A percentile compares a stretch with the other conserved stretches of the same genome.
Conservation (phyloP, 2,888 invertebrate species). For the Pristionchus fissidentatus region DNA sequence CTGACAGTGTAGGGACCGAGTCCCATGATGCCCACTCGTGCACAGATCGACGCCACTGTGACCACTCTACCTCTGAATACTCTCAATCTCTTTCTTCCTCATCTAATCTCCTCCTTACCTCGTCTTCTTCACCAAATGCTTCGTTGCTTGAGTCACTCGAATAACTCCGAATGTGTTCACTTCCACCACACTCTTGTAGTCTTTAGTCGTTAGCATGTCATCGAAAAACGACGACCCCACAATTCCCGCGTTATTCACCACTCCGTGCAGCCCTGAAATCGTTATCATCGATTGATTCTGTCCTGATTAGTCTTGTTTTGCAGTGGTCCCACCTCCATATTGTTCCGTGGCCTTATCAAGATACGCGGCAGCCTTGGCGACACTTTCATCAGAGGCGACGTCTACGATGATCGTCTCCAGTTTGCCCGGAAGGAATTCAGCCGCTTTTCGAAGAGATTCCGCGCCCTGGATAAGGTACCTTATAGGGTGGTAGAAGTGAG, state of each 20-base stretch:
- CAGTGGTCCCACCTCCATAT: conserved; percentile 56
- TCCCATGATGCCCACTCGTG: conserved; percentile 51
- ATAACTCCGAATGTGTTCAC: conserved; percentile 76
- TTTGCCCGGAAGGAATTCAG: conserved; percentile 44
- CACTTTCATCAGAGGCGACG: conserved; percentile 67
- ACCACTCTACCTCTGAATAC: conserved; percentile 41
- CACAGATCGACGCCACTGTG: conserved; percentile 45
- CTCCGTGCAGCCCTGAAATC: conserved; percentile 65
- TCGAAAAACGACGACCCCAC: conserved; percentile 69
- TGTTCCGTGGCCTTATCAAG: conserved; percentile 59
- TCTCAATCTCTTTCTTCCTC: background rate
- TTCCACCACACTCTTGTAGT: conserved; percentile 68
- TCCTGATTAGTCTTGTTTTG: background rate
- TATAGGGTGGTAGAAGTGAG: background rate
- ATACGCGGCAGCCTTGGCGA: conserved; percentile 57
- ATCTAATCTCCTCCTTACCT: conserved; percentile 51
- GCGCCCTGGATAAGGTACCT: conserved; percentile 33
- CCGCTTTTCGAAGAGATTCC: background rate
- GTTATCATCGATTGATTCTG: background rate
- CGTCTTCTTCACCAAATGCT: conserved; percentile 66
- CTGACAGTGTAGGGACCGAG: conserved; percentile 71
- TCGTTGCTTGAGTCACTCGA: conserved; percentile 68
- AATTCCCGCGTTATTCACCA: conserved; percentile 75
- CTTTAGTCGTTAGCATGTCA: conserved; percentile 75
- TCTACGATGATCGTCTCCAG: conserved; percentile 68